These are phyloP conservation scores for Scylla paramamosain DNA, from an alignment of 1,140 invertebrate species.

Conservation along the genomic window DNA sequence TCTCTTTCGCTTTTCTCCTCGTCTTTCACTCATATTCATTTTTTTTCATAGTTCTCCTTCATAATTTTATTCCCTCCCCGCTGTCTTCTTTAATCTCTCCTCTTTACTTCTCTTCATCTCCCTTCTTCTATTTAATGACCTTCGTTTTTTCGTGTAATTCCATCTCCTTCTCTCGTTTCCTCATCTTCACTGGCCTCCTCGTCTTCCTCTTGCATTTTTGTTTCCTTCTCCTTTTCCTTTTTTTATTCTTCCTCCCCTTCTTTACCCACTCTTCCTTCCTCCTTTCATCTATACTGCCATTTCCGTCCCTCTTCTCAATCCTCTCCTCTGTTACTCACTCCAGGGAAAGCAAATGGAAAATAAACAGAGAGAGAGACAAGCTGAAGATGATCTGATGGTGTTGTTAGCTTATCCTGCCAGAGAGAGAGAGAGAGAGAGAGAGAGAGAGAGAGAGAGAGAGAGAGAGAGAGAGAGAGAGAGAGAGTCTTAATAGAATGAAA, in stretches of 20 bases:
- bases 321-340: not conserved
- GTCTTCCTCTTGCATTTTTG: not conserved
- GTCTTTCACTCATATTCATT: not conserved
- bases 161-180: not conserved
- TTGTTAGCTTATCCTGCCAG: not conserved
- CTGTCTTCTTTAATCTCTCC: not conserved
- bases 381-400: not conserved
- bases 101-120: not conserved
- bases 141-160: not conserved
- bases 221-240: not conserved
- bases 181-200: not conserved
- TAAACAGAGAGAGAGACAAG: too few relatives aligned
- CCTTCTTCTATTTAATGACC: not conserved
- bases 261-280: not conserved
- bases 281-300: too few relatives aligned
- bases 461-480: conserved; percentile 41
- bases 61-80: not conserved
- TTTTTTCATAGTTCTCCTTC: not conserved
- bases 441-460: not conserved
- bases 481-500: not conserved
- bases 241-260: not conserved
- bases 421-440: not conserved
- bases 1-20: not conserved
- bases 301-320: not conserved
- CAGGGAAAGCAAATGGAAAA: too few relatives aligned